Conservation (phyloP, 1,140 invertebrate species). For the Tyrophagus putrescentiae region DNA sequence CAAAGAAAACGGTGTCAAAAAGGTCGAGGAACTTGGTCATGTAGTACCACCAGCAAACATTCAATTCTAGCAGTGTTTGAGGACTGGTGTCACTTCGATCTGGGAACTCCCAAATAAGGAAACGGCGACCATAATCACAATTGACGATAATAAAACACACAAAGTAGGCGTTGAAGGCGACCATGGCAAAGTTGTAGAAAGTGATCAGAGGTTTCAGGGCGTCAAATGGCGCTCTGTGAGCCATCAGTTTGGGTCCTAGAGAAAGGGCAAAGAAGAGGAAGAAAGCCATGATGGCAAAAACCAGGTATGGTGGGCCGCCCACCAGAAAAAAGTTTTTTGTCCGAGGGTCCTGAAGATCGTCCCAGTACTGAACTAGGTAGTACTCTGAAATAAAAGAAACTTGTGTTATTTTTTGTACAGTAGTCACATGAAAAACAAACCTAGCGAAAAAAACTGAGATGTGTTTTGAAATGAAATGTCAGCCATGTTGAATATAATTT, state of each 20-base stretch:
- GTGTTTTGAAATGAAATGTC: too few species aligned
- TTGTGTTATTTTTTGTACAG: too few species aligned
- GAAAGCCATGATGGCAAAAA: conserved; percentile 30
- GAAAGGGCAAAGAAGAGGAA: conserved; percentile 63
- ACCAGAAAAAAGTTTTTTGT: conserved; percentile 13
- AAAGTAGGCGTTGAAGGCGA: conserved; percentile 24
- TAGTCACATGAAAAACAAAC: too few species aligned
- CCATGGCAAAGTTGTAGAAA: conserved; percentile 49
- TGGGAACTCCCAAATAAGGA: conserved; percentile 8
- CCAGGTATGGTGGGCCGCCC: conserved; percentile 11
- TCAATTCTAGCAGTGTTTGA: conserved; percentile 29
- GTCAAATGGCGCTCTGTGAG: conserved; percentile 64
- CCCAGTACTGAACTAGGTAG: conserved; percentile 21
- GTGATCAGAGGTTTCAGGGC: conserved; percentile 53
- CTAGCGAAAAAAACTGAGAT: too few species aligned
- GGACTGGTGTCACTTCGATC: neutral
- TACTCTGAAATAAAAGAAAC: too few species aligned
- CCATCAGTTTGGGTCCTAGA: conserved; percentile 67
- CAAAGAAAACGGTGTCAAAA: neutral
- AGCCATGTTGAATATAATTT: too few species aligned
- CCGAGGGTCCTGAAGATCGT: conserved; percentile 18
- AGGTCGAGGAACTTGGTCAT: neutral
- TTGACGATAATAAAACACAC: neutral
- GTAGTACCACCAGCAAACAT: conserved; percentile 32
- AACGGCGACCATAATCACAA: conserved; percentile 25